phyloP scores from a whole-genome alignment of 2,797 vertebrate species.

The Callimico goeldii region DNA sequence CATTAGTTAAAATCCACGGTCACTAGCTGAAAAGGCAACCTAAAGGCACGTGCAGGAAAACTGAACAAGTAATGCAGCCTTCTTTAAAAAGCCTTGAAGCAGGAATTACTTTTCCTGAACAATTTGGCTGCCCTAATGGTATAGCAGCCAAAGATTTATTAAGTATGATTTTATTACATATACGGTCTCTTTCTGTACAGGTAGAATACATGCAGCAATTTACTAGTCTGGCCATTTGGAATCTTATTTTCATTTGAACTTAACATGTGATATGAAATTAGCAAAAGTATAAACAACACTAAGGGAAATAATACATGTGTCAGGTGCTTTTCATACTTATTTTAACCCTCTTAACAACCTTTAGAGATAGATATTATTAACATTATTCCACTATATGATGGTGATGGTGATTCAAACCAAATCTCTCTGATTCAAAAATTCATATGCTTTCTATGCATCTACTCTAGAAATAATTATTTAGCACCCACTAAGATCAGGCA shows the following conservation, averaged over 20 bases:
- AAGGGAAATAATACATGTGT: neutral
- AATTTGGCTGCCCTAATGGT: neutral
- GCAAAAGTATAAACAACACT: neutral
- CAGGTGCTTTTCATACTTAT: neutral
- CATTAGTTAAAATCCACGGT: slow-evolving; percentile 75
- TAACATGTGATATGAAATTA: slow-evolving; percentile 50
- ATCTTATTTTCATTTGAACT: slow-evolving; percentile 1
- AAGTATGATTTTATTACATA: neutral
- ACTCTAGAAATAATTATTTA: neutral
- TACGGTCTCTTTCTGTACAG: neutral
- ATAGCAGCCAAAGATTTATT: slow-evolving; percentile 8
- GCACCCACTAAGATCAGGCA: neutral
- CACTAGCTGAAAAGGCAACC: slow-evolving; percentile 68
- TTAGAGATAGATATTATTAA: neutral
- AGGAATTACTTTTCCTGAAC: slow-evolving; percentile 48
- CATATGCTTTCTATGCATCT: neutral
- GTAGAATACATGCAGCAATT: neutral
- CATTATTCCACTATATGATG: neutral
- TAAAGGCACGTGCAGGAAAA: slow-evolving; percentile 55
- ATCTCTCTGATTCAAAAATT: neutral
- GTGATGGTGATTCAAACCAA: neutral
- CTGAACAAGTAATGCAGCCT: slow-evolving; percentile 17
- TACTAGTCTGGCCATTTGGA: slow-evolving; percentile 28
- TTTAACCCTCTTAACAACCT: neutral
- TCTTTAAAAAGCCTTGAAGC: slow-evolving; percentile 47